A percentile compares a stretch with the other conserved stretches of the same genome.
These are phyloP conservation scores for Desmophyllum pertusum DNA, from an alignment of 92 coral and sea anemone species.

Conservation along the genomic window DNA sequence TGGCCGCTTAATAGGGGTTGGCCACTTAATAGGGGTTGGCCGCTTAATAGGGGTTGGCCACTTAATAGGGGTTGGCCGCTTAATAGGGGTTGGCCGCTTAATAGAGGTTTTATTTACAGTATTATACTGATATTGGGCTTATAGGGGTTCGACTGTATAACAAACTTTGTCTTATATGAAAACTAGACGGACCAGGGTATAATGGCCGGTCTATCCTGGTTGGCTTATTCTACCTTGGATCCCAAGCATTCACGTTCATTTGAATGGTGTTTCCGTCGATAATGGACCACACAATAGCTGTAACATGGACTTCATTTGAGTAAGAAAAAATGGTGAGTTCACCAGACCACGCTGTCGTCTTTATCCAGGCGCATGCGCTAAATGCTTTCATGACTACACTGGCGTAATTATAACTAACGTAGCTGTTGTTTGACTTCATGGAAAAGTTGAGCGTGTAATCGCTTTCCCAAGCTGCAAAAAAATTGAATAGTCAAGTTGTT, in stretches of 20 bases:
- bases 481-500: neutral
- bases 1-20: too few relatives aligned
- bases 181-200: too few relatives aligned
- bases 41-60: too few relatives aligned
- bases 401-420: neutral
- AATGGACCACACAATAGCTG: neutral
- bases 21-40: too few relatives aligned
- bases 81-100: too few relatives aligned
- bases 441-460: constrained; percentile 3
- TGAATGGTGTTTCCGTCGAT: neutral
- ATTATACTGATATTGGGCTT: too few relatives aligned
- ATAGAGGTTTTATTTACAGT: too few relatives aligned
- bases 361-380: neutral
- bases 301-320: neutral
- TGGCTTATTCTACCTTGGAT: neutral
- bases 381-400: neutral
- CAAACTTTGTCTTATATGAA: too few relatives aligned
- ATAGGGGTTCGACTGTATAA: too few relatives aligned
- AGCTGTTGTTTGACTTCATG: neutral
- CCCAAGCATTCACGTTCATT: neutral
- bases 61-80: too few relatives aligned
- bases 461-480: neutral
- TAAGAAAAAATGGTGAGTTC: neutral
- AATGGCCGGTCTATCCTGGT: too few relatives aligned
- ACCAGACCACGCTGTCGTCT: neutral